These are phyloP conservation scores for Plecturocebus donacophilus DNA, from an alignment of 2,113 vertebrate species.

Conservation along the genomic window DNA sequence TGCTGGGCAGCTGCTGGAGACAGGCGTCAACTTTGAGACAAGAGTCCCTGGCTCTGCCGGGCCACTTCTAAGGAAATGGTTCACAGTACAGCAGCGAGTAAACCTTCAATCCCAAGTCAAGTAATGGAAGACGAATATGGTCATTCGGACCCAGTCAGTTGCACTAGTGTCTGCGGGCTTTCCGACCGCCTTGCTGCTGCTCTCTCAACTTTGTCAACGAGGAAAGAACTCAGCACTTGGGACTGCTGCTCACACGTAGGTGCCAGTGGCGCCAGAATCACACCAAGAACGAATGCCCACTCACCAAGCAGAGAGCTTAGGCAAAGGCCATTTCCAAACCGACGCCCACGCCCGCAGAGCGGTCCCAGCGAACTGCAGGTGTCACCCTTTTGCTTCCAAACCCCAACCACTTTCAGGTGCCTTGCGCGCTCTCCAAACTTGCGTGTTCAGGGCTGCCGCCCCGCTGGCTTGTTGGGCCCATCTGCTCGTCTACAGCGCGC, in stretches of 20 bases:
- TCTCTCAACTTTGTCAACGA: rapidly evolving
- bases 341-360: not conserved
- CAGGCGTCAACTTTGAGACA: not conserved
- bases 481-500: not conserved
- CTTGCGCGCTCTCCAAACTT: not conserved
- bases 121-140: not conserved
- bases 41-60: not conserved
- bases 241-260: not conserved
- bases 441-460: not conserved
- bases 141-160: not conserved
- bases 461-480: not conserved
- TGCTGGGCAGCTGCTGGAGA: not conserved
- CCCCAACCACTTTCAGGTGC: not conserved
- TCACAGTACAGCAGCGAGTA: not conserved
- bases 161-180: rapidly evolving
- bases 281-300: not conserved
- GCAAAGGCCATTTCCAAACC: not conserved
- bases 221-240: not conserved
- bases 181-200: rapidly evolving
- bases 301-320: too few relatives aligned
- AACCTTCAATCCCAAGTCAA: not conserved
- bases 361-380: slow-evolving; percentile 24
- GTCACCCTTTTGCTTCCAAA: slow-evolving; percentile 52
- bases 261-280: not conserved
- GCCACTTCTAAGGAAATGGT: not conserved